Conservation (phyloP, 2,888 invertebrate species). For the Homarus gammarus region DNA sequence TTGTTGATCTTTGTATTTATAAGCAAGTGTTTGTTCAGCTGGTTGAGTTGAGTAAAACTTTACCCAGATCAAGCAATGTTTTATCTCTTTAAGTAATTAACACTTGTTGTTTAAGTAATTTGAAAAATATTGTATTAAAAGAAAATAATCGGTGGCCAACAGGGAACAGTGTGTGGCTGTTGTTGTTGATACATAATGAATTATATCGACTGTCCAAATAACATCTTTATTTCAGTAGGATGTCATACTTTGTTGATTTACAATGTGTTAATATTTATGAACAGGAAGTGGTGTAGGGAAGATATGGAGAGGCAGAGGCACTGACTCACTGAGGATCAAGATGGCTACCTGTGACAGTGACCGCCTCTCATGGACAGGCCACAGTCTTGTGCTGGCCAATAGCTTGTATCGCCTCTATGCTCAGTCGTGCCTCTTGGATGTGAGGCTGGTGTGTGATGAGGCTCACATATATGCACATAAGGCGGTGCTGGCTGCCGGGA, state of each 20-base stretch:
- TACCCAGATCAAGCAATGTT: too few species aligned
- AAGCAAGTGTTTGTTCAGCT: too few species aligned
- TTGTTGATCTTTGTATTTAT: too few species aligned
- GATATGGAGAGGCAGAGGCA: not conserved
- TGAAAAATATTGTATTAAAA: too few species aligned
- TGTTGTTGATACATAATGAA: not conserved
- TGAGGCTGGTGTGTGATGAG: constrained; percentile 55
- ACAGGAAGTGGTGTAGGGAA: not conserved
- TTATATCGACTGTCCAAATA: not conserved
- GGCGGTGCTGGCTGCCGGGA: constrained; percentile 66
- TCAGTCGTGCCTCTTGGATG: constrained; percentile 55
- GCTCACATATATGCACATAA: constrained; percentile 63
- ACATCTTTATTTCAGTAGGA: not conserved
- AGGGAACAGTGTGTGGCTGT: not conserved
- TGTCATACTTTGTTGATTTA: not conserved
- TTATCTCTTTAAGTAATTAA: too few species aligned
- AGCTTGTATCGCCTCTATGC: constrained; percentile 56
- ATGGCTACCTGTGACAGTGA: constrained; percentile 47
- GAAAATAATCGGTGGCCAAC: too few species aligned
- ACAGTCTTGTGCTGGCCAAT: constrained; percentile 51
- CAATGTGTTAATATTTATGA: not conserved
- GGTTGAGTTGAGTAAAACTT: too few species aligned
- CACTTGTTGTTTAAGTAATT: too few species aligned
- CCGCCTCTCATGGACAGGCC: constrained; percentile 52
- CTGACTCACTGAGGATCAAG: not conserved